These are phyloP conservation scores for Sinonovacula constricta DNA, from an alignment of 1,140 invertebrate species.

Conservation along the genomic window DNA sequence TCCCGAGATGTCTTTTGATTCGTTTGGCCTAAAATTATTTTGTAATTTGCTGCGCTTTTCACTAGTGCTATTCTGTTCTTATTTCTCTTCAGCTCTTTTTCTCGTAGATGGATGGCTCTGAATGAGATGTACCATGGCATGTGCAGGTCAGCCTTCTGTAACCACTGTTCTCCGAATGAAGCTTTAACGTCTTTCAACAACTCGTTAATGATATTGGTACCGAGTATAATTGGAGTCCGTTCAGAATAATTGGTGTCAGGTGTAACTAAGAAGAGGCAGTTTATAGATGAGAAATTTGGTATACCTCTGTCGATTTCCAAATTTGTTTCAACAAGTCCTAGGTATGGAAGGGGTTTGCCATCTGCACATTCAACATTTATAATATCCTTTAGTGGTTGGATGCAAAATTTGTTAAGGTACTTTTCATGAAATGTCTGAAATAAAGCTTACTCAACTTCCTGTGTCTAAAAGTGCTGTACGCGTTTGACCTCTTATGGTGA, in stretches of 20 bases:
- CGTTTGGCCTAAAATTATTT: conserved; percentile 20
- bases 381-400: neutral
- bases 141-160: too few relatives aligned
- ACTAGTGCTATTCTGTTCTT: neutral
- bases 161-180: too few relatives aligned
- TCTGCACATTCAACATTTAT: neutral
- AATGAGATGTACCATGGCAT: conserved; percentile 28
- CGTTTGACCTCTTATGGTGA: neutral
- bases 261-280: neutral
- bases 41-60: neutral
- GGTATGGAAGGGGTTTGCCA: too few relatives aligned
- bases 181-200: too few relatives aligned
- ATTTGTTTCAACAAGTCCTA: too few relatives aligned
- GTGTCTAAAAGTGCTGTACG: neutral
- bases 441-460: neutral
- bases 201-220: too few relatives aligned
- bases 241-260: conserved; percentile 1
- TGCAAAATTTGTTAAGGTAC: neutral
- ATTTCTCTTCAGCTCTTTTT: too few relatives aligned
- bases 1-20: neutral
- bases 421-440: neutral
- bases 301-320: too few relatives aligned
- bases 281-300: neutral
- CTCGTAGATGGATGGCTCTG: conserved; percentile 1
- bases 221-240: neutral